Percentiles rank a stretch among this genome's conserved stretches.
Conservation (phyloP, 35 echinoderm and acorn worm genomes). For the Lytechinus variegatus region DNA sequence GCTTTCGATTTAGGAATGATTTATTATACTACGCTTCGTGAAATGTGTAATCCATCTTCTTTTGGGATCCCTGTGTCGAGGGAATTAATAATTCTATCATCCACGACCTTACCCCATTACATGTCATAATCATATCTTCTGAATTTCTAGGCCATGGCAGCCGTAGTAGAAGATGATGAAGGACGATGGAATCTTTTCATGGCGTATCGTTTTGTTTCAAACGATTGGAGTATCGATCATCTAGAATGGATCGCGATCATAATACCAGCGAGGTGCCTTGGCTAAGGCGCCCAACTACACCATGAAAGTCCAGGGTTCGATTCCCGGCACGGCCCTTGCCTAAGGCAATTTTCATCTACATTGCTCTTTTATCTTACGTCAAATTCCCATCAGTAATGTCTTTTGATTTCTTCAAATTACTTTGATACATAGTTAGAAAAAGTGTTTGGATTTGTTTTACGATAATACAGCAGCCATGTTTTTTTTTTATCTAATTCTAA, state of each 20-base stretch:
- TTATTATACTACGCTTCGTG: slow-evolving; percentile 13
- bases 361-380: too few species aligned
- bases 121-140: not conserved
- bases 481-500: too few species aligned
- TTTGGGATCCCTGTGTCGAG: not conserved
- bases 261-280: too few species aligned
- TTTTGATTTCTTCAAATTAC: too few species aligned
- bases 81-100: slow-evolving; percentile 20
- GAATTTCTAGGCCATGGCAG: not conserved
- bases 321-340: too few species aligned
- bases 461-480: too few species aligned
- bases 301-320: too few species aligned
- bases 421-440: too few species aligned
- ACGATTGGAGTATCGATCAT: not conserved
- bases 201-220: not conserved
- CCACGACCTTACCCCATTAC: not conserved
- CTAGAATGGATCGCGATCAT: not conserved
- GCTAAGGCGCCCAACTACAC: too few species aligned
- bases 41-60: not conserved
- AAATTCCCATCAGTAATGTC: too few species aligned
- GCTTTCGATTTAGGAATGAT: not conserved
- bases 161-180: not conserved
- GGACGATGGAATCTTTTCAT: not conserved
- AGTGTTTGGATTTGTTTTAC: too few species aligned
- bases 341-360: too few species aligned